These are phyloP conservation scores for Trematomus loennbergii DNA, from an alignment of 2,113 vertebrate species.

Conservation along the genomic window DNA sequence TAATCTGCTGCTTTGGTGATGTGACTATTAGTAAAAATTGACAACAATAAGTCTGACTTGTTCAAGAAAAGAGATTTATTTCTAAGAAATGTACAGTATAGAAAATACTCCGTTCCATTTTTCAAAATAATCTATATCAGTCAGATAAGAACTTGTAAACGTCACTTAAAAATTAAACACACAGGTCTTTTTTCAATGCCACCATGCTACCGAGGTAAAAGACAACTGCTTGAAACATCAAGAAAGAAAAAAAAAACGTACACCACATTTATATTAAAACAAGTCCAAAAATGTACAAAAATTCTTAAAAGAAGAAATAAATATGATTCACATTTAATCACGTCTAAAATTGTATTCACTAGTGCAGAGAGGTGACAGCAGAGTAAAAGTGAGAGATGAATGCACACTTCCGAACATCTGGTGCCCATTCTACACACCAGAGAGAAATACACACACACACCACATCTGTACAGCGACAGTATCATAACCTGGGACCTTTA, in stretches of 20 bases:
- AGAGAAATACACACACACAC: conserved; percentile 16
- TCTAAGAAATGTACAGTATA: conserved; percentile 86
- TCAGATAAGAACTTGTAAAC: conserved; percentile 85
- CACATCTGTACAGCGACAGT: conserved; percentile 54
- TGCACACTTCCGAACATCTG: conserved; percentile 46
- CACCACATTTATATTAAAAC: conserved; percentile 82
- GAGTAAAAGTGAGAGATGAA: conserved; percentile 64
- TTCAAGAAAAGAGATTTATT: conserved; percentile 82
- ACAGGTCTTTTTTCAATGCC: conserved; percentile 65
- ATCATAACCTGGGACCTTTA: conserved; percentile 55
- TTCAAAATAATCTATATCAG: conserved; percentile 85
- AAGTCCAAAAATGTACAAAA: conserved; percentile 82
- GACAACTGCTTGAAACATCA: conserved; percentile 61
- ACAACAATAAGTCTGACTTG: conserved; percentile 1
- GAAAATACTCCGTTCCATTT: conserved; percentile 85
- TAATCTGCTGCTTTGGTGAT: background rate
- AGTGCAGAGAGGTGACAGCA: conserved; percentile 82
- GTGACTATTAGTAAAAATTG: background rate
- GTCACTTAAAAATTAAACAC: conserved; percentile 72
- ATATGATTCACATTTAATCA: conserved; percentile 87
- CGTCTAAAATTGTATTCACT: conserved; percentile 77
- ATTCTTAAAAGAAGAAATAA: conserved; percentile 83
- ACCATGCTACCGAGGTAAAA: conserved; percentile 81
- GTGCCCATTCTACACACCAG: conserved; percentile 48
- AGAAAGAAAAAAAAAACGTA: conserved; percentile 42